These are phyloP conservation scores for Corapipo altera DNA, from an alignment of 2,113 vertebrate genomes.

Conservation along the genomic window DNA sequence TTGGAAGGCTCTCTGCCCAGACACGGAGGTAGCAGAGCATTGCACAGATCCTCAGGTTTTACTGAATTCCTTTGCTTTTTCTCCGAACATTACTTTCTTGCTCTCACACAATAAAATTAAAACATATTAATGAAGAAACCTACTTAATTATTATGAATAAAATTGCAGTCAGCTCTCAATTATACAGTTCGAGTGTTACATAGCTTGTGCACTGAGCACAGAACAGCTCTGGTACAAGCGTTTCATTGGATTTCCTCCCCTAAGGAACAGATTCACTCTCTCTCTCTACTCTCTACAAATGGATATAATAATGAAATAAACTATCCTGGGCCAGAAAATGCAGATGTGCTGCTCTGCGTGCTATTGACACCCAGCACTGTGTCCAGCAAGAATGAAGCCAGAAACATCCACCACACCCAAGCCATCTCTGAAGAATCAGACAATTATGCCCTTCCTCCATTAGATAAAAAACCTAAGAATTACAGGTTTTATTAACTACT, in stretches of 20 bases:
- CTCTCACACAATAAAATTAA: not conserved
- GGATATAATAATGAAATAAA: slow-evolving; percentile 54
- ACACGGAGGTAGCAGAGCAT: not conserved
- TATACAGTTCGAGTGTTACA: not conserved
- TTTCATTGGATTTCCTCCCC: slow-evolving; percentile 42
- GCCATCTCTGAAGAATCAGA: slow-evolving; percentile 5
- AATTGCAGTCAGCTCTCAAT: not conserved
- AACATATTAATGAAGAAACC: not conserved
- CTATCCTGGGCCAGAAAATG: slow-evolving; percentile 35
- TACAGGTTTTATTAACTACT: not conserved
- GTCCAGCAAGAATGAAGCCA: slow-evolving; percentile 6
- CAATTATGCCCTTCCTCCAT: not conserved
- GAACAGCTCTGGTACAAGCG: not conserved
- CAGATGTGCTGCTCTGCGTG: slow-evolving; percentile 51
- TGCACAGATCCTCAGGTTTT: not conserved
- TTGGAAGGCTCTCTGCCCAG: not conserved
- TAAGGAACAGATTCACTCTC: slow-evolving; percentile 37
- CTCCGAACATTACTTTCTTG: not conserved
- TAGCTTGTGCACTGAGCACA: not conserved
- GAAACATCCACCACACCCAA: slow-evolving; percentile 23
- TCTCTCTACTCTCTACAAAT: slow-evolving; percentile 1
- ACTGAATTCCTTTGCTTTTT: not conserved
- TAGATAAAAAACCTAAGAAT: not conserved
- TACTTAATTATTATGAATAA: not conserved
- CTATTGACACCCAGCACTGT: slow-evolving; percentile 1